Percentiles rank a stretch among this genome's conserved stretches.
Evolutionary conservation across 2,888 invertebrate genomes (phyloP).

Genomic region (Apamea sordens): DNA sequence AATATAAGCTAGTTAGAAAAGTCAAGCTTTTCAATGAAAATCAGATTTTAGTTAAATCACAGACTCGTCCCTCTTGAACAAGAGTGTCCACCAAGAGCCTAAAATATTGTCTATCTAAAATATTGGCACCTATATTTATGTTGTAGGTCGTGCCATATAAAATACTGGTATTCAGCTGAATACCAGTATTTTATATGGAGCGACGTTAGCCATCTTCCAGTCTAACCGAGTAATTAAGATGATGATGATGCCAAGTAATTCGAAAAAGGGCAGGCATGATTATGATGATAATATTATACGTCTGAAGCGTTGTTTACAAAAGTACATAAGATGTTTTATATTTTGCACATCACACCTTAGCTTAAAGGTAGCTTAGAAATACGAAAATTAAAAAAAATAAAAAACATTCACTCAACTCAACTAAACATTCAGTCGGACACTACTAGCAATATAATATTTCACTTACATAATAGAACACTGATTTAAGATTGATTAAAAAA

Average conservation of each 20-base stretch:
- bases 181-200: no score
- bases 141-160: neutral
- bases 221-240: no score
- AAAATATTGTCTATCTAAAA: no score
- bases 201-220: no score
- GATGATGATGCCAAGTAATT: no score
- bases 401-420: no score
- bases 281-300: no score
- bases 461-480: slow-evolving; percentile 54
- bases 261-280: no score
- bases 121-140: neutral
- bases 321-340: neutral
- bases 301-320: neutral
- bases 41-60: neutral
- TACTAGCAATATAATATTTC: slow-evolving; percentile 22
- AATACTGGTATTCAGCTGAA: neutral
- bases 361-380: neutral
- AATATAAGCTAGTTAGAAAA: neutral
- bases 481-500: slow-evolving; percentile 51
- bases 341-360: neutral
- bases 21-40: neutral
- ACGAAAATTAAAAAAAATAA: neutral
- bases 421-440: slow-evolving; percentile 43
- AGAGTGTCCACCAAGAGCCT: neutral
- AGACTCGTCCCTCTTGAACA: neutral